Evolutionary conservation across 2,888 invertebrate genomes (phyloP).

Genomic region (Leptinotarsa rubiginosa): DNA sequence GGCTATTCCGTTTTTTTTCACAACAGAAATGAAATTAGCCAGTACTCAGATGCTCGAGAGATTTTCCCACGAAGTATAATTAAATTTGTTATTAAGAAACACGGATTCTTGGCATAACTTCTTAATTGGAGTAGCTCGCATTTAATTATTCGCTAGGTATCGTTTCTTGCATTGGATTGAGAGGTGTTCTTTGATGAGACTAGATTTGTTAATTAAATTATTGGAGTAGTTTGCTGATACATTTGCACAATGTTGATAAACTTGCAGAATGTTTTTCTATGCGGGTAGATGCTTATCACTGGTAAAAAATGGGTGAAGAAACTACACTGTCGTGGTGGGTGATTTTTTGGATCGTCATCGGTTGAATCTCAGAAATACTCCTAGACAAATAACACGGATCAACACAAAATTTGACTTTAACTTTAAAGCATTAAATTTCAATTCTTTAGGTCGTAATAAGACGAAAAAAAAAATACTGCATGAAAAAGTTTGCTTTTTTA

Average conservation of each 20-base stretch:
- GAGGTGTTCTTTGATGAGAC: constrained; percentile 4
- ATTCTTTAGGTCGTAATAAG: too few species aligned
- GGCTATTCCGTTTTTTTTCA: neutral
- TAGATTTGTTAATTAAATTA: neutral
- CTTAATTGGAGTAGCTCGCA: constrained; percentile 10
- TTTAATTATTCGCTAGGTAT: constrained; percentile 10
- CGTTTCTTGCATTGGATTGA: neutral
- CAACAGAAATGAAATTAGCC: constrained; percentile 2
- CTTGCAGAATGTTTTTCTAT: too few species aligned
- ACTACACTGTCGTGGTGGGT: neutral
- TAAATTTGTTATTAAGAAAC: constrained; percentile 1
- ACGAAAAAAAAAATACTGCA: too few species aligned
- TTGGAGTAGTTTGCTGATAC: neutral
- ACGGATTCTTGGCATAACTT: constrained; percentile 15
- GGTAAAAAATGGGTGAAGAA: neutral
- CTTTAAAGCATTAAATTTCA: too few species aligned
- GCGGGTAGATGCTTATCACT: too few species aligned
- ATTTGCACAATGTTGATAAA: neutral
- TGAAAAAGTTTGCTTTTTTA: too few species aligned
- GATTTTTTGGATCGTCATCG: too few species aligned
- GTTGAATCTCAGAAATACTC: too few species aligned
- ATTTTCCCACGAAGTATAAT: constrained; percentile 17
- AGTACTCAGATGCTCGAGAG: constrained; percentile 6
- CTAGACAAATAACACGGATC: too few species aligned
- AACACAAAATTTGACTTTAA: too few species aligned